A percentile compares a stretch with the other conserved stretches of the same genome.
Conservation (phyloP, 2,797 vertebrate species). For the Galago senegalensis region DNA sequence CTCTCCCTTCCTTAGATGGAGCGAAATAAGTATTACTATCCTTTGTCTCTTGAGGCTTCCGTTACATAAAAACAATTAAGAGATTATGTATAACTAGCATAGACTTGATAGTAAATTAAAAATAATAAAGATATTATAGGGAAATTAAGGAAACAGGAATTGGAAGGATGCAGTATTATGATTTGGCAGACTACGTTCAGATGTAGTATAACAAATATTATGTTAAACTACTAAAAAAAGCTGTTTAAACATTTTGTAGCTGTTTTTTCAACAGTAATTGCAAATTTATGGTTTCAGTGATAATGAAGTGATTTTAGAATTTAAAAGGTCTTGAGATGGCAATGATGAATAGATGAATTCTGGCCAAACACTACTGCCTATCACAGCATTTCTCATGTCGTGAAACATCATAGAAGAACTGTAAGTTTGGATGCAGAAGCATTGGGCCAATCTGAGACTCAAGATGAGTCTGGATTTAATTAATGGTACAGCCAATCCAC, state of each 20-base stretch:
- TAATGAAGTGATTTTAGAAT: not conserved
- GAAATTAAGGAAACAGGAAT: not conserved
- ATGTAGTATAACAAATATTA: not conserved
- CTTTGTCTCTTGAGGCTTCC: not conserved
- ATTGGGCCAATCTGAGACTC: not conserved
- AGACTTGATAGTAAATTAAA: not conserved
- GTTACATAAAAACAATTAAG: not conserved
- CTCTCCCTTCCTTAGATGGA: not conserved
- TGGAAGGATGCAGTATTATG: not conserved
- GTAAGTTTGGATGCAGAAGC: not conserved
- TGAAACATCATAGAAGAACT: not conserved
- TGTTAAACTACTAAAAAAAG: not conserved
- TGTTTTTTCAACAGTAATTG: not conserved
- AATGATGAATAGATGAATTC: not conserved
- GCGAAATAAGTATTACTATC: fast-evolving
- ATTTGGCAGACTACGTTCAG: not conserved
- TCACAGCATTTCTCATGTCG: not conserved
- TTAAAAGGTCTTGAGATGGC: not conserved
- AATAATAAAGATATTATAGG: not conserved
- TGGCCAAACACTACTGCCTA: not conserved
- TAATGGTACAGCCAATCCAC: not conserved
- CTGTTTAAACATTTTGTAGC: not conserved
- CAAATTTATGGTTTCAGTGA: not conserved
- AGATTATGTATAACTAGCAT: not conserved
- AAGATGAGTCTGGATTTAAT: not conserved